Base-by-base conservation (phyloP, 2,888 invertebrate genomes). In the Drosophila helvetica region DNA sequence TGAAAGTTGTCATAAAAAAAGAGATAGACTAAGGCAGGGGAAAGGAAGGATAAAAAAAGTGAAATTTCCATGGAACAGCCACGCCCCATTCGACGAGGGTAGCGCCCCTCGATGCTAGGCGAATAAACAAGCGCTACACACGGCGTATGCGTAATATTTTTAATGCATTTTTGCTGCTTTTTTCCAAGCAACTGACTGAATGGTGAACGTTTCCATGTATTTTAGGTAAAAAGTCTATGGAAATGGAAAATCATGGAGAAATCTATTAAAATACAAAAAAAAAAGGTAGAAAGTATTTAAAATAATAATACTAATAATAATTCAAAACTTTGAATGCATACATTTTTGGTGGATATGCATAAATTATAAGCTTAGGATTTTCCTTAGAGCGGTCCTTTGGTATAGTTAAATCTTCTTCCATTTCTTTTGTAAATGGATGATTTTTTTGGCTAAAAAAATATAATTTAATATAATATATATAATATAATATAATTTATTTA, bases 61-160 rank as follows among this genome's bases (percentile, higher is more conserved):
- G 52, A 74, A 59, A 61, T 77, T 78, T 67, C 74, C 54, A 65
- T 62, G 47, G 42, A 33, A 10, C 27, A 10, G 12, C 52, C 74
- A 63, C 74, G 74, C 70, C 70, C 74, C 65, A 43, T 25, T 74
- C 18, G 47, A 51, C 22, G 30, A 30, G 30, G 27, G 27, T 27
- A 27, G 27, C 8, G 27, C 27, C 27, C 27, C 7, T 27, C 42
- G 22, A 56, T 46, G 55, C 54, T 54, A 46, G 71, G 17, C 19
- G 22, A 6, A 30, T 8, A 17, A 27, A 12, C n/a, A 3, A 46
- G 47, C 25, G 47, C 27, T 7, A 58, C 48, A 45, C 72, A 60
- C n/a, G 75, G 75, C 73, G 73, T 74, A 74, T 73, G 48, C 56
- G 75, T 66, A 66, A 72, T 72, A 4, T 74, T 30, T 2, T 8